Base-by-base conservation (phyloP, 2,888 invertebrate genomes). In the Lepetodrilus schrolli region DNA sequence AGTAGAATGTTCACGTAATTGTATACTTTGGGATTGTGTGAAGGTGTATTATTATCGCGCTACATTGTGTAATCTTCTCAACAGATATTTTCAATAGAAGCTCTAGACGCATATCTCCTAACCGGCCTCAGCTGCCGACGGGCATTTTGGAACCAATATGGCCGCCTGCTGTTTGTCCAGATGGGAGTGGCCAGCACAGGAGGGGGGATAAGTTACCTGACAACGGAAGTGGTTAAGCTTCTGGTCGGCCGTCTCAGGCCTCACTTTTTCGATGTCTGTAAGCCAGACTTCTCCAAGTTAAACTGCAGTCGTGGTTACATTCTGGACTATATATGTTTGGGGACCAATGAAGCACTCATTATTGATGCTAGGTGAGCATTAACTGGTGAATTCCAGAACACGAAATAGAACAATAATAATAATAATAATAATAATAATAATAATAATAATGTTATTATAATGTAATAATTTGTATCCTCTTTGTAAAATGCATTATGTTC, bases 161-260 rank as follows among this genome's bases (percentile, higher is more conserved):
- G 38, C 13, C 13, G 23, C 21, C 37, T 38, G 10, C 66, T 66
- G 37, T 66, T 20, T 8, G 17, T 26, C 13, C 66, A 70, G 4
- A 43, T 81, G 4, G 83, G 82, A 0, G 70, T 72, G 1, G 97
- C 96, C 90, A 94, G 94, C 21, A 96, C 97, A 90, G 97, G 97
- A 0, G 95, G 95, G 50, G 94, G 94, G 49, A 93, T 94, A 82
- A 95, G 95, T 81, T 95, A 96, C 89, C 92, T 97, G 58, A 93
- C 95, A 80, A 97, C 97, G 1, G 98, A 98, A 90, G 93, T 97
- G 79, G 95, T 95, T 80, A 98, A 99, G 91, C 97, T 97, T 90
- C 94, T 95, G 8, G 94, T 98, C 79, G 99, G 99, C 47, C 93
- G 98, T 72, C 92, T 98, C 82, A 92, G 99, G 83, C 99, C 99